Evolutionary conservation across 2,888 invertebrate genomes (phyloP).

Genomic region (Hypsopygia costalis): DNA sequence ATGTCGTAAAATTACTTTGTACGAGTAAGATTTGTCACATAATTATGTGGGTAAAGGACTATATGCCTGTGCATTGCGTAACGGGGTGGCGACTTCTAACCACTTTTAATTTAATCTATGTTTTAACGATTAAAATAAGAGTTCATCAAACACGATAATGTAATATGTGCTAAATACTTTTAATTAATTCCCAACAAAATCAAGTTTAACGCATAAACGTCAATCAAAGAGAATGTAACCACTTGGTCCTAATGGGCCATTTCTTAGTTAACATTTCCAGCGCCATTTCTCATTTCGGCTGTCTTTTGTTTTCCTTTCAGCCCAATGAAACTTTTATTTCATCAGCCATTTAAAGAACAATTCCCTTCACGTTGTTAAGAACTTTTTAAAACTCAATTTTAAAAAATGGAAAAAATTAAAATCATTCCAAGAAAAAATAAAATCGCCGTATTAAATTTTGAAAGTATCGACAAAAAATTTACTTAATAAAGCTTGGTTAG

Average conservation of each 20-base stretch:
- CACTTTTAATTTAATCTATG: no score
- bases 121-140: no score
- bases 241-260: neutral
- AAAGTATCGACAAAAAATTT: constrained; percentile 6
- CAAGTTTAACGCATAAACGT: no score
- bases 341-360: neutral
- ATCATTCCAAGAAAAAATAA: constrained; percentile 5
- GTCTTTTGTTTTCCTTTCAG: neutral
- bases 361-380: neutral
- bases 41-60: no score
- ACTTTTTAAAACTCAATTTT: neutral
- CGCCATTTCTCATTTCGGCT: neutral
- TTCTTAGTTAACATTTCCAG: neutral
- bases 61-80: no score
- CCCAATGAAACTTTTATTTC: neutral
- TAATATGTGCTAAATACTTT: no score
- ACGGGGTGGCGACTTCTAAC: no score
- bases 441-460: constrained; percentile 10
- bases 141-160: no score
- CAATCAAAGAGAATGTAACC: no score
- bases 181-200: no score
- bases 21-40: no score
- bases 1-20: no score
- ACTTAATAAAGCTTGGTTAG: constrained; percentile 14
- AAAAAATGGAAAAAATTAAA: constrained; percentile 7